These are phyloP conservation scores for Collichthys lucidus DNA, from an alignment of 2,113 vertebrate genomes.

Conservation along the genomic window DNA sequence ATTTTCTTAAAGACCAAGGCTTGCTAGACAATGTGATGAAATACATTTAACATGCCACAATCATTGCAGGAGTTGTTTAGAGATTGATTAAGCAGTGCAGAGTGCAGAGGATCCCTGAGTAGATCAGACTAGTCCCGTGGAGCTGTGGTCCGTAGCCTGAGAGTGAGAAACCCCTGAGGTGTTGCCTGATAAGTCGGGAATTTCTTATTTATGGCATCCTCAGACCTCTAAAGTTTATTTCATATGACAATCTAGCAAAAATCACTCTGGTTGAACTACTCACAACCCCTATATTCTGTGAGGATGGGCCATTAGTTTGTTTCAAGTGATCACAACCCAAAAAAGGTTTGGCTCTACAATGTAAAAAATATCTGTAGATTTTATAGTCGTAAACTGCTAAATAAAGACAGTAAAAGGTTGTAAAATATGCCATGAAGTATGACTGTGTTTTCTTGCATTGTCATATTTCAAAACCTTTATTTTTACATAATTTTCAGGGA, in stretches of 20 bases:
- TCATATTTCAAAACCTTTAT: no score
- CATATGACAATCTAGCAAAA: not conserved
- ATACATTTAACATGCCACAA: not conserved
- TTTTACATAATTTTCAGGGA: no score
- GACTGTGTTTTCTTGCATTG: no score
- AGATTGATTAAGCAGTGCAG: not conserved
- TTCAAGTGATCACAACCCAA: no score
- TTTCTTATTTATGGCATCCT: not conserved
- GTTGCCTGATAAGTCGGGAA: not conserved
- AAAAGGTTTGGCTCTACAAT: no score
- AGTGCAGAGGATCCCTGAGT: not conserved
- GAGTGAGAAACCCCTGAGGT: not conserved
- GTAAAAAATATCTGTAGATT: no score
- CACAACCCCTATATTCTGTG: no score
- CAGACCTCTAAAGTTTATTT: not conserved
- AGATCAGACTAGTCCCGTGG: not conserved
- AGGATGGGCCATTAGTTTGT: not conserved
- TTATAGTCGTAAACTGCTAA: no score
- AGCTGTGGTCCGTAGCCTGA: not conserved
- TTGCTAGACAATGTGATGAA: not conserved
- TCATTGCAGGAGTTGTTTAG: not conserved
- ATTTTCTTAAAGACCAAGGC: not conserved
- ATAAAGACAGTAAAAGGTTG: no score
- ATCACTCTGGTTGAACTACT: no score
- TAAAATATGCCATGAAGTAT: no score